Evolutionary conservation across 64 coral and sea anemone genomes (phyloP), one percentile per base, ranked within the genome.

Genomic region (Catalaphyllia jardinei): DNA sequence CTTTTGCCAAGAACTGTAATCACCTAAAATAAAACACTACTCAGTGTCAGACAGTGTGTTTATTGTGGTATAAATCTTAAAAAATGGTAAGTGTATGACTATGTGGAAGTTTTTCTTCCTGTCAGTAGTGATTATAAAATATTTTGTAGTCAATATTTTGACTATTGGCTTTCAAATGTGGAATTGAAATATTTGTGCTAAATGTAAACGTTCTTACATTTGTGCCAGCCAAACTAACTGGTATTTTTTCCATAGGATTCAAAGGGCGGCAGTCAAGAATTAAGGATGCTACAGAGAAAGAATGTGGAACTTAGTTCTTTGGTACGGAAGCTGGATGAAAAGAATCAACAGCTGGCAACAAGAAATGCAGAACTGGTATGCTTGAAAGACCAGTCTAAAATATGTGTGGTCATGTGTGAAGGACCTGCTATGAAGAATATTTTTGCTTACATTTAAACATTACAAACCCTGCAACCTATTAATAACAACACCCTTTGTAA

Each of bases 311-410:
- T 96, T 8, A 96, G 95, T 60, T 96, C 95, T 62, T 88, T 96
- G 60, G 91, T 96, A 33, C 93, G 93, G 16, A 96, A 96, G 71
- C 61, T 96, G 28, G 95, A 96, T 91, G 95, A 96, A 82, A 96
- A 93, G 69, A 96, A 96, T 72, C 95, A 96, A 67, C 95, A 96
- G 24, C 31, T 96, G 39, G 86, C 92, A 35, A 96, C 95, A 71
- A 90, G 92, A 84, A 96, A 96, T 88, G 79, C 95, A 71, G 95
- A 96, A 88, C 74, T 96, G 82, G 95, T 93, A 80, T 82, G 94
- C 72, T 57, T 35, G 8, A 73, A 61, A 39, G 25, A 25, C 29
- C 29, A 31, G 35, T 61, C 27, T 8, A 64, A 69, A 86, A 46
- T 69, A 83, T 65, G 29, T 50, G 31, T 85, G 24, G 81, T 85